phyloP scores from a whole-genome alignment of 2,888 invertebrate genomes.

The Sphaeridia pumilis region DNA sequence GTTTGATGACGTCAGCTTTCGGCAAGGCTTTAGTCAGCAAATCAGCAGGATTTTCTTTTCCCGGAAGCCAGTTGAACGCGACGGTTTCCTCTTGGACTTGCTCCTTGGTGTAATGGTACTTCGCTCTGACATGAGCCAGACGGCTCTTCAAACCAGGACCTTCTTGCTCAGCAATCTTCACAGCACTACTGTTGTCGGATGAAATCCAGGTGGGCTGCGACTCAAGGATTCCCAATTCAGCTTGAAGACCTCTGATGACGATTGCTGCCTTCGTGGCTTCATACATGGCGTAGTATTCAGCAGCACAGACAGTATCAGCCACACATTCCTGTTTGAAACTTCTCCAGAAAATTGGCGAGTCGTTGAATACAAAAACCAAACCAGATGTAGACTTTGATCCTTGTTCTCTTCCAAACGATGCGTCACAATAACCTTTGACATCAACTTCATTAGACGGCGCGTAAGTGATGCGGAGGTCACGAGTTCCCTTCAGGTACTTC shows the following conservation, averaged over 20 bases:
- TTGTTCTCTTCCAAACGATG: slow-evolving; percentile 36
- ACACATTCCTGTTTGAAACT: slow-evolving; percentile 6
- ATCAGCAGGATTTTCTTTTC: slow-evolving; percentile 7
- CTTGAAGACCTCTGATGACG: slow-evolving; percentile 4
- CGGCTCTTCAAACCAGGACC: slow-evolving; percentile 29
- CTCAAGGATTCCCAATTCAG: slow-evolving; percentile 10
- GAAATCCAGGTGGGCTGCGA: not conserved
- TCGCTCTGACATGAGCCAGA: slow-evolving; percentile 34
- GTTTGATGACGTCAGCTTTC: not conserved
- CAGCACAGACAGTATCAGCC: slow-evolving; percentile 4
- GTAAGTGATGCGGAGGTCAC: slow-evolving; percentile 31
- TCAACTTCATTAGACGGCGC: not conserved
- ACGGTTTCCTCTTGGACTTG: not conserved
- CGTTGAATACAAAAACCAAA: slow-evolving; percentile 15
- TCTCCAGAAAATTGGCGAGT: slow-evolving; percentile 2
- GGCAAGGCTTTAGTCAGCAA: slow-evolving; percentile 11
- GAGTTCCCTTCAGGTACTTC: slow-evolving; percentile 36
- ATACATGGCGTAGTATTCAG: slow-evolving; percentile 25
- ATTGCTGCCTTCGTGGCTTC: slow-evolving; percentile 5
- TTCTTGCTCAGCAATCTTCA: slow-evolving; percentile 26
- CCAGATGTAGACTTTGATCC: too few species aligned
- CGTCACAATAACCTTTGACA: slow-evolving; percentile 35
- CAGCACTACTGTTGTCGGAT: slow-evolving; percentile 31
- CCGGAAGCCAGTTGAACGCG: not conserved
- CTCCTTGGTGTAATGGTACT: slow-evolving; percentile 23